Base-by-base conservation (phyloP, 2,888 invertebrate genomes). In the Trisateles emortualis region DNA sequence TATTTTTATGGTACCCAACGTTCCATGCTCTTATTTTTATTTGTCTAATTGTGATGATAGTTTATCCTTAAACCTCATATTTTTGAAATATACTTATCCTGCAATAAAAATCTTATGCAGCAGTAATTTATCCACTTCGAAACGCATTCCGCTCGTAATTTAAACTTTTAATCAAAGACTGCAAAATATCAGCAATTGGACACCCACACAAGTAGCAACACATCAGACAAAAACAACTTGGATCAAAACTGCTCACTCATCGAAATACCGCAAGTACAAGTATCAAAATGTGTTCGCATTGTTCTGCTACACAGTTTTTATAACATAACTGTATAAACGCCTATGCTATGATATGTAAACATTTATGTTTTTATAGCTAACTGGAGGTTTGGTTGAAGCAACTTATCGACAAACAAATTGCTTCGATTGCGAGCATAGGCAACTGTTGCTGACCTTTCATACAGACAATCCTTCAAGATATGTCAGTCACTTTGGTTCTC, bases 231-330 rank as follows among this genome's bases (percentile, higher is more conserved):
- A 17, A 17, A 35, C 9, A 61, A 63, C 66, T 50, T 59, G 58
- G 60, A 72, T 47, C 58, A 65, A 68, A 73, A 66, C 49, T 46
- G 72, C 76, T 55, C 50, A 58, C 64, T 79, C 79, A 81, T 76
- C 60, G 59, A 50, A 63, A 77, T 83, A 83, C 79, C 84, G 84
- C 76, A 81, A 79, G 67, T 71, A 78, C 74, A 79, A 79, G 68
- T 72, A 79, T 77, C 80, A 72, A 84, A 79, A 70, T 76, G 74
- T 73, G 68, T 66, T 76, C 72, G 68, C 66, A 62, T 69, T 69
- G 68, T 72, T 69, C 58, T 59, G 62, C 59, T 61, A 70, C 62
- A 60, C 30, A 41, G 51, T 66, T 66, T 59, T 56, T 48, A 33
- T 11, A 14, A 35, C n/a, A 26, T 80, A 83, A 83, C 82, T 78